Conservation (phyloP, 2,797 vertebrate species). For the Clarias fuscus region DNA sequence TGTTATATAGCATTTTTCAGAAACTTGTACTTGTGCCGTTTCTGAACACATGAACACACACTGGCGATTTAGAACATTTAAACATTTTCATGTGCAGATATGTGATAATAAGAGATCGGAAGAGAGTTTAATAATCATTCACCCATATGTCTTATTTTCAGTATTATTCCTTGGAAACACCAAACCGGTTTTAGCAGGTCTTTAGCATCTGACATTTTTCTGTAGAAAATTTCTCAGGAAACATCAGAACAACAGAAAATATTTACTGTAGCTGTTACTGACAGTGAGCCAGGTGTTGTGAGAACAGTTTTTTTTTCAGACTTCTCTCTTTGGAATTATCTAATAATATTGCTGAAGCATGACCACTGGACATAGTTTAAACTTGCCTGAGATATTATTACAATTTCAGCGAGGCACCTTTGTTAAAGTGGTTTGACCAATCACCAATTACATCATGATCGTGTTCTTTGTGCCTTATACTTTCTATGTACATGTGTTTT, state of each 20-base stretch:
- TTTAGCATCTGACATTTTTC: not conserved
- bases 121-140: not conserved
- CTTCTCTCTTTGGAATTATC: constrained; percentile 1
- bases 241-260: not conserved
- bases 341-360: not conserved
- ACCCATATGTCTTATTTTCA: not conserved
- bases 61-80: constrained; percentile 10
- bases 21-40: constrained; percentile 26
- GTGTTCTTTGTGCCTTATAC: not conserved
- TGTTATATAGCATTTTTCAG: constrained; percentile 5
- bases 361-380: not conserved
- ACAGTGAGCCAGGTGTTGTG: not conserved
- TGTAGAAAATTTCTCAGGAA: not conserved
- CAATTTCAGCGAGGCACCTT: not conserved
- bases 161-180: not conserved
- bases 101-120: not conserved
- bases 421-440: not conserved
- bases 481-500: not conserved
- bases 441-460: not conserved
- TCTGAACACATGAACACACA: not conserved
- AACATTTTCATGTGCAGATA: constrained; percentile 16
- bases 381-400: not conserved
- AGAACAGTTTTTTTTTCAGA: not conserved
- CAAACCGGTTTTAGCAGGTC: not conserved
- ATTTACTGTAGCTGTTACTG: not conserved